phyloP scores from a whole-genome alignment of 2,113 vertebrate species.

The Melanostigma gelatinosum region DNA sequence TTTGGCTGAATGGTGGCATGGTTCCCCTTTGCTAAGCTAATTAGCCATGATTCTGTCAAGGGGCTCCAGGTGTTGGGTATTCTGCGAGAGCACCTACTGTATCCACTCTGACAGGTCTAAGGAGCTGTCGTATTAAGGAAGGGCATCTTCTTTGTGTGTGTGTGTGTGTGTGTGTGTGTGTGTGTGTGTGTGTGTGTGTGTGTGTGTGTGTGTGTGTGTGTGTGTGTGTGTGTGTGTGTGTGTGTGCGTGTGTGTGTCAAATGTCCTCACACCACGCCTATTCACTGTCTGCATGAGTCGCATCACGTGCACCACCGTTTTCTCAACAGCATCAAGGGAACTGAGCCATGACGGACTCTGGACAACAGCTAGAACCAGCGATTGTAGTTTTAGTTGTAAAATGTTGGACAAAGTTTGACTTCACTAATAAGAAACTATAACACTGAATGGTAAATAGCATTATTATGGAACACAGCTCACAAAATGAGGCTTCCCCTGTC shows the following conservation, averaged over 20 bases:
- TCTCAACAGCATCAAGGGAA: background rate
- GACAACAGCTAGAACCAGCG: background rate
- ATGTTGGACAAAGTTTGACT: background rate
- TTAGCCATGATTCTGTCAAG: slow-evolving; percentile 68
- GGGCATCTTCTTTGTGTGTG: background rate
- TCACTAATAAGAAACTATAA: background rate
- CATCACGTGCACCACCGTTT: background rate
- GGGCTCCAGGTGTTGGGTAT: slow-evolving; percentile 70
- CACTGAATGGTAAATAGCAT: background rate
- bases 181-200: no score
- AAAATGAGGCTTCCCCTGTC: background rate
- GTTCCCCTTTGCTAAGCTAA: slow-evolving; percentile 65
- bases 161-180: background rate
- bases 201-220: no score
- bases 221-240: no score
- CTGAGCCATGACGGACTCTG: background rate
- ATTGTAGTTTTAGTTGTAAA: background rate
- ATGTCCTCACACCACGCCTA: background rate
- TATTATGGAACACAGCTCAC: background rate
- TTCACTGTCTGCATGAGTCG: background rate
- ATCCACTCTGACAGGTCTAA: slow-evolving; percentile 22
- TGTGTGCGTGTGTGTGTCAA: background rate
- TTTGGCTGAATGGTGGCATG: slow-evolving; percentile 39
- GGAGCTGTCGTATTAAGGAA: background rate
- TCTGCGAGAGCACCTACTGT: slow-evolving; percentile 44